A percentile compares a stretch with the other conserved stretches of the same genome.
phyloP scores from a whole-genome alignment of 2,888 invertebrate genomes.

The Acleris literana region DNA sequence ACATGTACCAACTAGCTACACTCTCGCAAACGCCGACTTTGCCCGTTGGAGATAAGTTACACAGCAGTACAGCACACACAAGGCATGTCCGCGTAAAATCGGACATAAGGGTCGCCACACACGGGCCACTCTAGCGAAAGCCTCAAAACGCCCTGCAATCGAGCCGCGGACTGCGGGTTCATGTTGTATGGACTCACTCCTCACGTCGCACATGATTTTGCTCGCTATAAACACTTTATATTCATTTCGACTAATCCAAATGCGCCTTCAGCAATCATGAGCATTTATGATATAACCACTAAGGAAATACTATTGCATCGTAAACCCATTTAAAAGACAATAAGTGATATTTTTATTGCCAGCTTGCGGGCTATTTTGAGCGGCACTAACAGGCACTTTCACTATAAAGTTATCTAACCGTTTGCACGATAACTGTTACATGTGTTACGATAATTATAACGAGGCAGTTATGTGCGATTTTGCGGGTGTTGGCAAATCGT shows the following conservation, averaged over 20 bases:
- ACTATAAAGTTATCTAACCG: conserved; percentile 9
- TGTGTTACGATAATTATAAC: conserved; percentile 3
- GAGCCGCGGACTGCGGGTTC: too few relatives aligned
- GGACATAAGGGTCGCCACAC: too few relatives aligned
- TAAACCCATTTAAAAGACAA: conserved; percentile 6
- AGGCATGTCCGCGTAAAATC: too few relatives aligned
- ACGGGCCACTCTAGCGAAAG: too few relatives aligned
- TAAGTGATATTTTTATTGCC: conserved; percentile 8
- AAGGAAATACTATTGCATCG: background rate
- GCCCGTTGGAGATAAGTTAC: too few relatives aligned
- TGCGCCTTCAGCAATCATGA: background rate
- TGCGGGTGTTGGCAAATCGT: background rate
- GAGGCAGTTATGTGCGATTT: background rate
- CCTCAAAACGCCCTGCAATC: too few relatives aligned
- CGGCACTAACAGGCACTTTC: conserved; percentile 9
- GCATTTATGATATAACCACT: conserved; percentile 1
- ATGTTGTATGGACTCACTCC: too few relatives aligned
- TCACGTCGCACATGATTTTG: too few relatives aligned
- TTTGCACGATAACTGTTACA: conserved; percentile 11
- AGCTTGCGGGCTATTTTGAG: conserved; percentile 5
- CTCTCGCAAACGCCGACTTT: too few relatives aligned
- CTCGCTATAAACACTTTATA: background rate
- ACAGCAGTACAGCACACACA: too few relatives aligned
- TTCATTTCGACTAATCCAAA: background rate
- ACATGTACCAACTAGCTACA: too few relatives aligned